Base-by-base conservation (phyloP, 2,113 vertebrate species). In the Limnothrissa miodon region DNA sequence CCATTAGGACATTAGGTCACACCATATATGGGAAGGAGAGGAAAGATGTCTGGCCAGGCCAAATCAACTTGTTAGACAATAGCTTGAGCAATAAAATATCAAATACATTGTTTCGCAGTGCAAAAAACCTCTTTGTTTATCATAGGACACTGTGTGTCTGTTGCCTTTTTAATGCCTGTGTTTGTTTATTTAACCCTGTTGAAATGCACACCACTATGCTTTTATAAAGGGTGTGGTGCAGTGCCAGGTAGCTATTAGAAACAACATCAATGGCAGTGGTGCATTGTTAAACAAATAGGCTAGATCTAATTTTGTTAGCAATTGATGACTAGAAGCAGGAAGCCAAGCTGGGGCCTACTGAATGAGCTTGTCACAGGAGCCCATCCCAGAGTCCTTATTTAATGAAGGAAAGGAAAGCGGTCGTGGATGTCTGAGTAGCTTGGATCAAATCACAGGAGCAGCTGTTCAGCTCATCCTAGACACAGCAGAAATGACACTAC, bases 21-120 rank as follows among this genome's bases (percentile, higher is more conserved):
- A 33, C 66, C 66, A 36, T 74, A 36, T 33, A 36, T 29, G 62
- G 62, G 1, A 1, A 70, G 29, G 25, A 42, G 29, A 70, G 33
- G 10, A 33, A 66, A 70, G 62, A 70, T 70, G 59, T 66, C 59
- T 66, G 25, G n/a, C n/a, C n/a, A n/a, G n/a, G n/a, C n/a, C n/a
- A n/a, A n/a, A n/a, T n/a, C n/a, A n/a, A n/a, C n/a, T n/a, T n/a
- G n/a, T n/a, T n/a, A n/a, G n/a, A n/a, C n/a, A n/a, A n/a, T n/a
- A 56, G 7, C 51, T 56, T 56, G 1, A 56, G 5, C 7, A 56
- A 23, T 56, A 56, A 56, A 56, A 21, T 23, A 5, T 21, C 2
- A 53, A 53, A 53, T 3, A 53, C 1, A 17, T 53, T 5, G 48
- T 53, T 42, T 42, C 6, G 42, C 42, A 42, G 42, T 42, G 42